Percentiles rank a stretch among this genome's conserved stretches.
These are phyloP conservation scores for Pterocles gutturalis DNA, from an alignment of 2,113 vertebrate genomes.

Conservation along the genomic window DNA sequence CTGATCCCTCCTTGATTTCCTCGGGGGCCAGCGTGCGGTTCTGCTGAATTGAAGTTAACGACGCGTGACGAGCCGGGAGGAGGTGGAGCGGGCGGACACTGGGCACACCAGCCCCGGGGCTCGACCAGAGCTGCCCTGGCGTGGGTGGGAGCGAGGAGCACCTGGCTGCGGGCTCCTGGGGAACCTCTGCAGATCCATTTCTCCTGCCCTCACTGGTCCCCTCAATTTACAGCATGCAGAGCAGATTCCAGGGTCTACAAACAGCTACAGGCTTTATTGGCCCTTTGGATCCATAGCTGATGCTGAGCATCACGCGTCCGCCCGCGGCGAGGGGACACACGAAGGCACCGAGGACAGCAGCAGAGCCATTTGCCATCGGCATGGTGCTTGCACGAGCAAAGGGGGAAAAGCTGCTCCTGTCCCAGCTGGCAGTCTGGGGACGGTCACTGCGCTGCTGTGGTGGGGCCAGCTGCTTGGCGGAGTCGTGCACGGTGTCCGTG, in stretches of 20 bases:
- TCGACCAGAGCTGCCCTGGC: fast-evolving
- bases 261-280: fast-evolving
- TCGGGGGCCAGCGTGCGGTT: not conserved
- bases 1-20: constrained; percentile 57
- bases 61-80: not conserved
- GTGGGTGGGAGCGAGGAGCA: fast-evolving
- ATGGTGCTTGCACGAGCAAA: fast-evolving
- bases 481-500: not conserved
- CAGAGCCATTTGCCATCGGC: not conserved
- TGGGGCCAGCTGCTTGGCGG: not conserved
- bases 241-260: not conserved
- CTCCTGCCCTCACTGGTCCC: not conserved
- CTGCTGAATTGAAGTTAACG: not conserved
- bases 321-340: no score
- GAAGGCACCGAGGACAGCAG: not conserved
- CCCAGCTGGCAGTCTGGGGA: not conserved
- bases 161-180: fast-evolving
- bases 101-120: fast-evolving
- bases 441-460: fast-evolving
- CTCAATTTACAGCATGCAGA: fast-evolving
- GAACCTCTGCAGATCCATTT: not conserved
- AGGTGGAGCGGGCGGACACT: fast-evolving
- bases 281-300: fast-evolving
- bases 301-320: fast-evolving
- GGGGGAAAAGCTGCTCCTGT: not conserved